Percentiles rank a stretch among this genome's conserved stretches.
These are phyloP conservation scores for Vanessa tameamea DNA, from an alignment of 1,140 invertebrate species.

Conservation along the genomic window DNA sequence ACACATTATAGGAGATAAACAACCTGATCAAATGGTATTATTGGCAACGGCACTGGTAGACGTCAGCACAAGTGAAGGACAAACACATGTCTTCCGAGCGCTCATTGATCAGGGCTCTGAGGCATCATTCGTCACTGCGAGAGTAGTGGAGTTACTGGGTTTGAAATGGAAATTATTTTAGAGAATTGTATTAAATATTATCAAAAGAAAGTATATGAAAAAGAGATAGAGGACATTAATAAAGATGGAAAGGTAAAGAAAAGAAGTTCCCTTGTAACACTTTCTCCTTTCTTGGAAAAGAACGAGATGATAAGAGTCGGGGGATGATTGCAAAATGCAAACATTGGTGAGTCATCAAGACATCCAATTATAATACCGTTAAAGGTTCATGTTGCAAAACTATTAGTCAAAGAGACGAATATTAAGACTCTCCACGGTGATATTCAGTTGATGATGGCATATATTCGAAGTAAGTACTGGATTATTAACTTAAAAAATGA, in stretches of 20 bases:
- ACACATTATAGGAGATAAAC: conserved; percentile 37
- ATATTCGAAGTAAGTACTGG: conserved; percentile 37
- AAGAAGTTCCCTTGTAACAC: conserved; percentile 25
- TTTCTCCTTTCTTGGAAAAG: no score
- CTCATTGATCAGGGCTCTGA: conserved; percentile 40
- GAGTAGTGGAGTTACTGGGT: conserved; percentile 38
- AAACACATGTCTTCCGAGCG: conserved; percentile 35
- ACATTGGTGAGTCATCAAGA: no score
- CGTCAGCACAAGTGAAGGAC: conserved; percentile 31
- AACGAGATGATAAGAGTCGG: no score
- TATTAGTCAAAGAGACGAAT: no score
- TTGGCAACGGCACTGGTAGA: conserved; percentile 42
- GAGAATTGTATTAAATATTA: no score
- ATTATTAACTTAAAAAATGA: conserved; percentile 30
- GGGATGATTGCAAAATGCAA: neutral
- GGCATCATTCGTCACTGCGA: conserved; percentile 39
- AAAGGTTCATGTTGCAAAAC: no score
- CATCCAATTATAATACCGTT: no score
- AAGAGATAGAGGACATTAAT: conserved; percentile 1
- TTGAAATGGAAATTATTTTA: neutral
- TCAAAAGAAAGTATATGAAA: no score
- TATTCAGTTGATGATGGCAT: conserved; percentile 36
- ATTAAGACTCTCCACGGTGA: conserved; percentile 32
- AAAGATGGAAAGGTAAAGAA: conserved; percentile 33
- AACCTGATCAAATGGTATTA: conserved; percentile 34